phyloP scores from a whole-genome alignment of 2,113 vertebrate genomes.

The Jacana jacana region DNA sequence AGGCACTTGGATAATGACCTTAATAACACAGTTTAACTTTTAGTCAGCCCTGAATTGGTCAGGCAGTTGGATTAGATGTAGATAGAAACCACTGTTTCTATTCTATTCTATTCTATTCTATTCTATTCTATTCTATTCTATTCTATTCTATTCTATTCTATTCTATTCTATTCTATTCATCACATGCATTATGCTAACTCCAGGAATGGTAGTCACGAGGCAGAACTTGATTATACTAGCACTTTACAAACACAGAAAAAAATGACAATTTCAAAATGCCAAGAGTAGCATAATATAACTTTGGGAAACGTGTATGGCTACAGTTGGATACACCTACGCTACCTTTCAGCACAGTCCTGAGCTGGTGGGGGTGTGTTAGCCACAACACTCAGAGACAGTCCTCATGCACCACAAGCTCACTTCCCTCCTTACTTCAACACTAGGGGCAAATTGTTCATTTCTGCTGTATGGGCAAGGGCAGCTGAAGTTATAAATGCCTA shows the following conservation, averaged over 20 bases:
- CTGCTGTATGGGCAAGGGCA: neutral
- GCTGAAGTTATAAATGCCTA: neutral
- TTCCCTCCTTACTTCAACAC: neutral
- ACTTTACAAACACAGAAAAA: neutral
- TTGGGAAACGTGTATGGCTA: neutral
- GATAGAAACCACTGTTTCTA: too few species aligned
- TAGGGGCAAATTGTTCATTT: neutral
- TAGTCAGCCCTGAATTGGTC: neutral
- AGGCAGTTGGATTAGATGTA: neutral
- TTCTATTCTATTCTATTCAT: neutral
- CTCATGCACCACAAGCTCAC: accelerated
- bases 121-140: neutral
- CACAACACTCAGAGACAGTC: neutral
- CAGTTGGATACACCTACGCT: neutral
- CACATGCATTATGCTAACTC: neutral
- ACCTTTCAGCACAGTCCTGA: neutral
- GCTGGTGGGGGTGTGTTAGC: neutral
- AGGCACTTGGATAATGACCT: neutral
- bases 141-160: neutral
- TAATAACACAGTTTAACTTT: neutral
- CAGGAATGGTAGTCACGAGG: neutral
- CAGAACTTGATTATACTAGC: neutral
- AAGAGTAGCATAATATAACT: neutral
- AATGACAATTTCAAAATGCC: neutral
- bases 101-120: neutral